Conservation (phyloP, 1,140 invertebrate species). For the Zaprionus lachaisei region DNA sequence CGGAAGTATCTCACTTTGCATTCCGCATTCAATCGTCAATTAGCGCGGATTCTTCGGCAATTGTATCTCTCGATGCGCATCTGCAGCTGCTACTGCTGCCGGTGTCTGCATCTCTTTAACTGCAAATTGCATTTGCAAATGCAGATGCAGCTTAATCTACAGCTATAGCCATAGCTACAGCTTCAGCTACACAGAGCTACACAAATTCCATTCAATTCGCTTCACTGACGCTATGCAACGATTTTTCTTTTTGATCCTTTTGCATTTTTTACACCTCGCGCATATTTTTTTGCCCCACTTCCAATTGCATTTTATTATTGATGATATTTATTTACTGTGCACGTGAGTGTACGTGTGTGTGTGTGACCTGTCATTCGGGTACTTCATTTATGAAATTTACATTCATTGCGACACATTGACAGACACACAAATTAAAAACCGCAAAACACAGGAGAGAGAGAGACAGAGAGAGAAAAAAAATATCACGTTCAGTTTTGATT, state of each 20-base stretch:
- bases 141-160: background rate
- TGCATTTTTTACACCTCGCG: slow-evolving; percentile 23
- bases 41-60: background rate
- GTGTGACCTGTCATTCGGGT: slow-evolving; percentile 39
- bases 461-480: slow-evolving; percentile 4
- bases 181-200: background rate
- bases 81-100: background rate
- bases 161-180: background rate
- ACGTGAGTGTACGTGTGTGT: background rate
- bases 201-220: slow-evolving; percentile 34
- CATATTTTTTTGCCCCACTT: slow-evolving; percentile 11
- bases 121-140: slow-evolving; percentile 38
- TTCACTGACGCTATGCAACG: slow-evolving; percentile 30
- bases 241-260: slow-evolving; percentile 26
- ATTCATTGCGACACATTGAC: slow-evolving; percentile 69
- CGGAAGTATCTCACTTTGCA: slow-evolving; percentile 3
- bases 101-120: slow-evolving; percentile 30
- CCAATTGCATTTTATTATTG: slow-evolving; percentile 77
- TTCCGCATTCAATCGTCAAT: slow-evolving; percentile 7
- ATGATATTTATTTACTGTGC: slow-evolving; percentile 36
- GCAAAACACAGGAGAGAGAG: background rate
- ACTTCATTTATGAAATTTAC: slow-evolving; percentile 78
- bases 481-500: slow-evolving; percentile 56
- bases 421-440: slow-evolving; percentile 44
- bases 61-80: background rate